Conservation (phyloP, 2,797 vertebrate genomes). For the Benthosema pterotum region DNA sequence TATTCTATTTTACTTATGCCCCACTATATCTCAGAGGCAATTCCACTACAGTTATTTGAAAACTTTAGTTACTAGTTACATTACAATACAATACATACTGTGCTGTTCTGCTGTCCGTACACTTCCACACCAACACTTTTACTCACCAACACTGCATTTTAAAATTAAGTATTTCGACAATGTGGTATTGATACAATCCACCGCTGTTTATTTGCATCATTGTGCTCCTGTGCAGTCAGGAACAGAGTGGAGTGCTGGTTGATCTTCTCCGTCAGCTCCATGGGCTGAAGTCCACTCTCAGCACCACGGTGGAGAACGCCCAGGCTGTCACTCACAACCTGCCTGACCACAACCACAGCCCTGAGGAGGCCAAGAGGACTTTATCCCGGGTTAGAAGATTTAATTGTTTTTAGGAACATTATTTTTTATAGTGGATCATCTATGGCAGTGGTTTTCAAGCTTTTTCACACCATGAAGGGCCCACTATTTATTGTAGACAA, state of each 20-base stretch:
- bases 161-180: too few relatives aligned
- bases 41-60: too few relatives aligned
- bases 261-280: conserved; percentile 88
- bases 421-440: too few relatives aligned
- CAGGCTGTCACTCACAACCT: conserved; percentile 79
- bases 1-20: too few relatives aligned
- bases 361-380: conserved; percentile 84
- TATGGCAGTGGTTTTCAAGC: too few relatives aligned
- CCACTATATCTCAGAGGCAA: too few relatives aligned
- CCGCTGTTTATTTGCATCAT: background rate
- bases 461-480: too few relatives aligned
- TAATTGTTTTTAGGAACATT: conserved; percentile 4
- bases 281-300: conserved; percentile 81
- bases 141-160: too few relatives aligned
- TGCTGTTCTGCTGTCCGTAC: background rate
- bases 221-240: conserved; percentile 80
- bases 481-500: too few relatives aligned
- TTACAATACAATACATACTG: background rate
- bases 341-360: conserved; percentile 83
- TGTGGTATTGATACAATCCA: too few relatives aligned
- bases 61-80: too few relatives aligned
- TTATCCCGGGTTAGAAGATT: conserved; percentile 84
- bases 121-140: background rate
- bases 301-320: conserved; percentile 83
- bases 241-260: conserved; percentile 85